phyloP scores from a whole-genome alignment of 2,888 invertebrate genomes.

The Xestia ashworthii region DNA sequence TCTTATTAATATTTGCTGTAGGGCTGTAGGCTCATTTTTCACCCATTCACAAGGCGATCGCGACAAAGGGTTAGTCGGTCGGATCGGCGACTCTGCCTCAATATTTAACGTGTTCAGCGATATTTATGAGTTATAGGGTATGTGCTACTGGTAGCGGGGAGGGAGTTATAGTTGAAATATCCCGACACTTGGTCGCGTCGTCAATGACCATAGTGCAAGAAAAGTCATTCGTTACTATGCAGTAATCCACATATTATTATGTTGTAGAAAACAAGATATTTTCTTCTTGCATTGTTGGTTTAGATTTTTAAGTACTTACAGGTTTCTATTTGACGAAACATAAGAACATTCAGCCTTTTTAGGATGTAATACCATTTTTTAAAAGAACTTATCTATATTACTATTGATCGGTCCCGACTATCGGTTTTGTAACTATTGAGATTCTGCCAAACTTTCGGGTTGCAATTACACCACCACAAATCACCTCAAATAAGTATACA shows the following conservation, averaged over 20 bases:
- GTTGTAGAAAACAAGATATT: not conserved
- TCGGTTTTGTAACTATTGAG: not conserved
- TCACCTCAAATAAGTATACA: not conserved
- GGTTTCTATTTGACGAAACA: not conserved
- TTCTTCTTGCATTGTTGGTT: not conserved
- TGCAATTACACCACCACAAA: not conserved
- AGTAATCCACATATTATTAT: no score
- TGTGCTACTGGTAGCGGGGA: constrained; percentile 46
- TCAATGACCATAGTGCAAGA: not conserved
- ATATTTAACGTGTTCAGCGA: constrained; percentile 76
- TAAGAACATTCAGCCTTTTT: not conserved
- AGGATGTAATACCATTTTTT: not conserved
- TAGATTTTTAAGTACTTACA: not conserved
- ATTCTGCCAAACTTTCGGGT: not conserved
- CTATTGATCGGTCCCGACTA: not conserved
- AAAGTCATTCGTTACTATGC: not conserved
- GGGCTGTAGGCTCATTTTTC: constrained; percentile 73
- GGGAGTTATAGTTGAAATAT: not conserved
- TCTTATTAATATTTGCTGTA: constrained; percentile 67
- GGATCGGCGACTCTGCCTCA: constrained; percentile 64
- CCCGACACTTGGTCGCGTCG: not conserved
- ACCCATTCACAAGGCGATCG: constrained; percentile 68
- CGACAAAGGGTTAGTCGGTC: constrained; percentile 72
- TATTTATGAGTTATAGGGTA: constrained; percentile 65
- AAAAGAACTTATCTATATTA: not conserved